phyloP scores from a whole-genome alignment of 1,140 invertebrate genomes.

The Zaprionus kolodkinae region DNA sequence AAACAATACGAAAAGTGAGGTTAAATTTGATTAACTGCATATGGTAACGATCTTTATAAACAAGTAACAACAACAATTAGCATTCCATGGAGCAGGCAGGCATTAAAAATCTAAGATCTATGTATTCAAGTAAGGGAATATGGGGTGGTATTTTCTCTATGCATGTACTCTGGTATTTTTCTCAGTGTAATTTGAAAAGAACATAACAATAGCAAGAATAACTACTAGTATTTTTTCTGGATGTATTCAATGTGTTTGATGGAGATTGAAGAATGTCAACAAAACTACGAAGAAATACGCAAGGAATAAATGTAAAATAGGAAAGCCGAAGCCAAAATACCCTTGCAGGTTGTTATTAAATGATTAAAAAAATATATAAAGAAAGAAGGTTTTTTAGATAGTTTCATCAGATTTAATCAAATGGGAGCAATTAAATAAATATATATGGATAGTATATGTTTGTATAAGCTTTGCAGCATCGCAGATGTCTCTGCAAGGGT shows the following conservation, averaged over 20 bases:
- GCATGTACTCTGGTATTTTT: constrained; percentile 44
- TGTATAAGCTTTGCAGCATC: background rate
- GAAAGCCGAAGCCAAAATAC: background rate
- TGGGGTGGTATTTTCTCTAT: constrained; percentile 3
- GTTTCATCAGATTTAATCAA: background rate
- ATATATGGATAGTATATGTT: background rate
- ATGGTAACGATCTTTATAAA: background rate
- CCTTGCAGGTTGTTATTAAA: background rate
- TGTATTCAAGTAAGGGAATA: background rate
- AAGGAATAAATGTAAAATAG: background rate
- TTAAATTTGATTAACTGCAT: constrained; percentile 38
- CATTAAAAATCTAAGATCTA: background rate
- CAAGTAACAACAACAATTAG: constrained; percentile 51
- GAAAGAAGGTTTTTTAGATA: background rate
- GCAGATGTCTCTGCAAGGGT: background rate
- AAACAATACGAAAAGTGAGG: constrained; percentile 19
- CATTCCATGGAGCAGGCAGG: constrained; percentile 41
- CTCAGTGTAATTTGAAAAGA: constrained; percentile 58
- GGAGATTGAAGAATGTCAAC: background rate
- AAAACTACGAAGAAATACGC: background rate
- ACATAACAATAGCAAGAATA: background rate
- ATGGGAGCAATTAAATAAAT: background rate
- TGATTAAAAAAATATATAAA: background rate
- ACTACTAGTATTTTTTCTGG: background rate
- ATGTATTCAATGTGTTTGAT: constrained; percentile 2